Conservation (phyloP, 2,888 invertebrate genomes). For the Tetranychus truncatus region DNA sequence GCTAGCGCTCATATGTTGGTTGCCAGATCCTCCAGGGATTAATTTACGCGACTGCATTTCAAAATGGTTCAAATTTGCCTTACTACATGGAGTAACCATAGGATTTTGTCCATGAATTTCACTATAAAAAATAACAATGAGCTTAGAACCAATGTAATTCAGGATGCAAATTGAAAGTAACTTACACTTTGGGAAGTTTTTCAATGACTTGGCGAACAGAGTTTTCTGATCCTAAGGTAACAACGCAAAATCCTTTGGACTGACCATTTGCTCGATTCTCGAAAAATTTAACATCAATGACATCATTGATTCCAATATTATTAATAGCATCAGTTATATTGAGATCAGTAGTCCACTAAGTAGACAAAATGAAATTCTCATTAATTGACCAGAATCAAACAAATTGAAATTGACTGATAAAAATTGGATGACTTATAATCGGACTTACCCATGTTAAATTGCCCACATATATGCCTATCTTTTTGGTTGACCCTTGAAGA, state of each 20-base stretch:
- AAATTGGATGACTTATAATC: background rate
- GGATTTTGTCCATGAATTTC: conserved; percentile 89
- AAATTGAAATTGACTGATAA: background rate
- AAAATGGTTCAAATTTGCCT: conserved; percentile 54
- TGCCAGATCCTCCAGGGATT: conserved; percentile 19
- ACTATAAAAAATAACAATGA: conserved; percentile 21
- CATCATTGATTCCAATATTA: conserved; percentile 71
- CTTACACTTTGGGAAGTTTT: conserved; percentile 61
- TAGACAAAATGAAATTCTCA: conserved; percentile 19
- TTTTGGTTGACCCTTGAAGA: conserved; percentile 27
- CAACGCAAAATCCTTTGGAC: conserved; percentile 92
- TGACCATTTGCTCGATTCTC: conserved; percentile 97
- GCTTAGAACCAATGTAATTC: background rate
- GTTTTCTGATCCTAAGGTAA: conserved; percentile 76
- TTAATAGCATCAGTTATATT: conserved; percentile 78
- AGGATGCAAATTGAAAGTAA: background rate
- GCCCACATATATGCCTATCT: conserved; percentile 84
- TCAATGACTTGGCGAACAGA: conserved; percentile 79
- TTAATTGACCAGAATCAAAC: conserved; percentile 11
- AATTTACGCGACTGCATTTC: conserved; percentile 34
- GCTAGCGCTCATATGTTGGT: conserved; percentile 28
- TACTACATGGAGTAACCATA: conserved; percentile 82
- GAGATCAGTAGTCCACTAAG: conserved; percentile 90
- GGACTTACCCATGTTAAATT: conserved; percentile 85
- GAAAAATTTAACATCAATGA: conserved; percentile 95